Evolutionary conservation across 2,797 vertebrate species (phyloP).

Genomic region (Sparus aurata): DNA sequence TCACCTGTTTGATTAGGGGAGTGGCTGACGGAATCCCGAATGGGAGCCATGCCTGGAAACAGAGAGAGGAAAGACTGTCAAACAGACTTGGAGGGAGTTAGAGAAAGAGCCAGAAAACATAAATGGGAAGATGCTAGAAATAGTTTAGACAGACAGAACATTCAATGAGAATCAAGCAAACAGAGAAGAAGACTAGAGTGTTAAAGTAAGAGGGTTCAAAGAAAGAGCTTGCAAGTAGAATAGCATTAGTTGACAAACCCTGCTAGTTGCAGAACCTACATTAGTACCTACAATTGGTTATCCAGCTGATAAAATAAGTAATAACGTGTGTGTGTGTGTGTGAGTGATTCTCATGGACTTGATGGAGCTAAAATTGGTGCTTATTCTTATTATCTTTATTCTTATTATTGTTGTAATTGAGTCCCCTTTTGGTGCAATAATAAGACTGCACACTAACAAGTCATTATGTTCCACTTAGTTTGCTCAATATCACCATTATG

Average conservation of each 20-base stretch:
- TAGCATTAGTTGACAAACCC: slow-evolving; percentile 34
- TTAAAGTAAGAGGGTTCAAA: slow-evolving; percentile 20
- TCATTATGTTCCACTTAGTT: not conserved
- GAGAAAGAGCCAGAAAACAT: slow-evolving; percentile 40
- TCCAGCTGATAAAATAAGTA: not conserved
- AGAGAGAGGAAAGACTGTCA: slow-evolving; percentile 81
- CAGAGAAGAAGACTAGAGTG: slow-evolving; percentile 7
- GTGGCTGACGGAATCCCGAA: slow-evolving; percentile 97
- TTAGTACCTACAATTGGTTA: not conserved
- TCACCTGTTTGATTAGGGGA: slow-evolving; percentile 98
- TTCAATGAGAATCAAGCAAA: slow-evolving; percentile 53
- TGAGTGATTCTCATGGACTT: not conserved
- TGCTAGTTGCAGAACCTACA: not conserved
- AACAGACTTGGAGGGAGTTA: slow-evolving; percentile 63
- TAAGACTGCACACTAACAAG: not conserved
- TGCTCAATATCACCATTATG: not conserved
- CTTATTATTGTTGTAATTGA: not conserved
- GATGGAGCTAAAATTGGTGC: not conserved
- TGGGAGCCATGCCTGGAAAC: slow-evolving; percentile 95
- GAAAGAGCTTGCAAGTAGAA: slow-evolving; percentile 26
- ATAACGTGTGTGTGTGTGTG: not conserved
- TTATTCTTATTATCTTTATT: not conserved
- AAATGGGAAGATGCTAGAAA: slow-evolving; percentile 42
- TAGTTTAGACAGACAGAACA: slow-evolving; percentile 29
- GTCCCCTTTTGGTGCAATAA: not conserved